These are phyloP conservation scores for Sarcoramphus papa DNA, from an alignment of 2,797 vertebrate species.

Conservation along the genomic window DNA sequence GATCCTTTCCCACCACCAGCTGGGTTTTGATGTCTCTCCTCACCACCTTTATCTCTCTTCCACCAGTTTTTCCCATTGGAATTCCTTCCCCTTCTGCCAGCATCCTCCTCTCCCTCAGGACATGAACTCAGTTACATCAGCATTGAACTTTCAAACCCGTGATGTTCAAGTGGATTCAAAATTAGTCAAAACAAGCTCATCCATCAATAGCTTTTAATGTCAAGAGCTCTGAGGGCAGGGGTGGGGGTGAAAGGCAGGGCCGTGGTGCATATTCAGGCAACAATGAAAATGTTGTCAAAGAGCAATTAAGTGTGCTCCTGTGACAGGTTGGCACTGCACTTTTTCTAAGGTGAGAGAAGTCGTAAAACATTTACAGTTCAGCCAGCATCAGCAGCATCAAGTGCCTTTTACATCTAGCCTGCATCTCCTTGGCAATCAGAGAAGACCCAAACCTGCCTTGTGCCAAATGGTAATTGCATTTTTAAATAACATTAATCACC, in stretches of 20 bases:
- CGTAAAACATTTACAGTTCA: constrained; percentile 37
- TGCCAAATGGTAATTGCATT: constrained; percentile 22
- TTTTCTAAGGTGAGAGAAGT: constrained; percentile 15
- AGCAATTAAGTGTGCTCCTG: neutral
- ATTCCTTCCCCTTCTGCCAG: neutral
- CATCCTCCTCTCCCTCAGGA: neutral
- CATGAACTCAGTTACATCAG: neutral
- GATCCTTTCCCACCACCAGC: neutral
- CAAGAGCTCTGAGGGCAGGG: constrained; percentile 23
- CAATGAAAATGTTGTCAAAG: constrained; percentile 30
- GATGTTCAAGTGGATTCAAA: constrained; percentile 9
- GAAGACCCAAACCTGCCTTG: neutral
- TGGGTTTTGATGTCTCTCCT: neutral
- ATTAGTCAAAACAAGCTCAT: constrained; percentile 32
- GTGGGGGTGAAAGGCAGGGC: neutral
- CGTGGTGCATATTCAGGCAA: neutral
- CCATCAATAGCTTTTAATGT: constrained; percentile 42
- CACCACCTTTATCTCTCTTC: neutral
- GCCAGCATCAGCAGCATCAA: neutral
- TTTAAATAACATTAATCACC: constrained; percentile 38
- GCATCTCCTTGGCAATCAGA: neutral
- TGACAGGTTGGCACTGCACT: neutral
- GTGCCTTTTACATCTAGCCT: neutral
- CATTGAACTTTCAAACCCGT: neutral
- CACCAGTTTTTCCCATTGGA: neutral